Conservation (phyloP, 2,113 vertebrate species). For the Tenebrosternarchus preto region DNA sequence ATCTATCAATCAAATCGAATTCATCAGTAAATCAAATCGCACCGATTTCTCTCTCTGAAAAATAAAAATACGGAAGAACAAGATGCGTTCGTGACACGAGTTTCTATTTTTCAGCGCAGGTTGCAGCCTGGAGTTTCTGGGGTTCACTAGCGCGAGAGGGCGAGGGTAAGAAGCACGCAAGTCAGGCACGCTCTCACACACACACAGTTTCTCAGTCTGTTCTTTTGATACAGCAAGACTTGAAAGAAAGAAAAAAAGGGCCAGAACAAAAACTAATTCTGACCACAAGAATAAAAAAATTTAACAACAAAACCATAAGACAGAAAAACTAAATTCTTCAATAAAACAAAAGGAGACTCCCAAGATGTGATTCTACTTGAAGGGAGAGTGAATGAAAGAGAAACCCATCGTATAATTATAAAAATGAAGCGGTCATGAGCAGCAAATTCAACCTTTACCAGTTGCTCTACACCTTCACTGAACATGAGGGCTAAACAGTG, state of each 20-base stretch:
- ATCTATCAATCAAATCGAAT: slow-evolving; percentile 50
- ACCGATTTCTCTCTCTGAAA: neutral
- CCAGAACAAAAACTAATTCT: slow-evolving; percentile 42
- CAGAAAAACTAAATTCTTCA: slow-evolving; percentile 47
- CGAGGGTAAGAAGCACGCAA: neutral
- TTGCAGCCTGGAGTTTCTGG: too few relatives aligned
- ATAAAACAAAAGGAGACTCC: slow-evolving; percentile 58
- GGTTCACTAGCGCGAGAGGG: neutral
- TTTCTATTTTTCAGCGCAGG: neutral
- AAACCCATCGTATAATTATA: slow-evolving; percentile 59
- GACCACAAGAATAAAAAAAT: slow-evolving; percentile 57
- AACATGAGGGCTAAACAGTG: slow-evolving; percentile 43
- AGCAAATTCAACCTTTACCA: slow-evolving; percentile 65
- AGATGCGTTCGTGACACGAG: neutral
- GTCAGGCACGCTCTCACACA: neutral
- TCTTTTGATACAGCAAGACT: neutral
- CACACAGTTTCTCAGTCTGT: slow-evolving; percentile 4
- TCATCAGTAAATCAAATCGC: slow-evolving; percentile 3
- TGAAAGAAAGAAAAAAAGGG: neutral
- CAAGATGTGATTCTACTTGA: slow-evolving; percentile 56
- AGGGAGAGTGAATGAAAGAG: slow-evolving; percentile 30
- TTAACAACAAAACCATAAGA: slow-evolving; percentile 63
- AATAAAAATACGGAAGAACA: neutral
- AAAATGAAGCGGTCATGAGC: slow-evolving; percentile 70
- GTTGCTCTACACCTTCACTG: slow-evolving; percentile 45